These are phyloP conservation scores for Engystomops pustulosus DNA, from an alignment of 2,113 vertebrate genomes.

Conservation along the genomic window DNA sequence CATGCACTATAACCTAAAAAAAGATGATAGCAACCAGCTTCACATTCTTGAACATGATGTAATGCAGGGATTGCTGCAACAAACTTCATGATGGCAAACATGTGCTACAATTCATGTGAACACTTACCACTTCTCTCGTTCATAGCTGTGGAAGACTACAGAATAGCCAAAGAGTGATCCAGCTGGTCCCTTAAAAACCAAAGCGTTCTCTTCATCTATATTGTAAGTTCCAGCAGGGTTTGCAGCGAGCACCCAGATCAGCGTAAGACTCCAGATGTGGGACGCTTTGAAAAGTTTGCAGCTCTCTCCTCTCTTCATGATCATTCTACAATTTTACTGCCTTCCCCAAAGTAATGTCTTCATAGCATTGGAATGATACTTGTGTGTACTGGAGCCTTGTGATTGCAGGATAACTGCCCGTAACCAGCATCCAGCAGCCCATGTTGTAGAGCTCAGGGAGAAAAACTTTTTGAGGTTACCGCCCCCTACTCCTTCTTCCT, in stretches of 20 bases:
- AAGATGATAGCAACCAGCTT: slow-evolving; percentile 4
- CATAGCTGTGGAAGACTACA: slow-evolving; percentile 83
- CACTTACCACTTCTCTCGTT: slow-evolving; percentile 81
- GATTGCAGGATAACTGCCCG: slow-evolving; percentile 24
- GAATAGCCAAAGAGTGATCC: slow-evolving; percentile 90
- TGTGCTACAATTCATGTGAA: not conserved
- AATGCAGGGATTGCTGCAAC: not conserved
- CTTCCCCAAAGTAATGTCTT: slow-evolving; percentile 1
- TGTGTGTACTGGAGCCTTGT: not conserved
- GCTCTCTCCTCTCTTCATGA: not conserved
- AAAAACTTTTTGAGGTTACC: not conserved
- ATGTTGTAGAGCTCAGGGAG: not conserved
- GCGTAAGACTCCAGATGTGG: slow-evolving; percentile 59
- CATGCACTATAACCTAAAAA: not conserved
- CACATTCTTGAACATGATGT: slow-evolving; percentile 24
- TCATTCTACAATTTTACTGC: not conserved
- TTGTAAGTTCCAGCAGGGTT: slow-evolving; percentile 75
- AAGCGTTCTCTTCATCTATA: slow-evolving; percentile 78
- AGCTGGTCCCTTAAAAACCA: slow-evolving; percentile 75
- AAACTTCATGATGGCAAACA: not conserved
- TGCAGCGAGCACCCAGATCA: slow-evolving; percentile 66
- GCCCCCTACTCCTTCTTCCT: not conserved
- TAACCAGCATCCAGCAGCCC: slow-evolving; percentile 20
- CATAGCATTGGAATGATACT: not conserved
- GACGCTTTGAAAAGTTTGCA: slow-evolving; percentile 49